Conservation (phyloP, 1,140 invertebrate species). For the Trialeurodes vaporariorum region DNA sequence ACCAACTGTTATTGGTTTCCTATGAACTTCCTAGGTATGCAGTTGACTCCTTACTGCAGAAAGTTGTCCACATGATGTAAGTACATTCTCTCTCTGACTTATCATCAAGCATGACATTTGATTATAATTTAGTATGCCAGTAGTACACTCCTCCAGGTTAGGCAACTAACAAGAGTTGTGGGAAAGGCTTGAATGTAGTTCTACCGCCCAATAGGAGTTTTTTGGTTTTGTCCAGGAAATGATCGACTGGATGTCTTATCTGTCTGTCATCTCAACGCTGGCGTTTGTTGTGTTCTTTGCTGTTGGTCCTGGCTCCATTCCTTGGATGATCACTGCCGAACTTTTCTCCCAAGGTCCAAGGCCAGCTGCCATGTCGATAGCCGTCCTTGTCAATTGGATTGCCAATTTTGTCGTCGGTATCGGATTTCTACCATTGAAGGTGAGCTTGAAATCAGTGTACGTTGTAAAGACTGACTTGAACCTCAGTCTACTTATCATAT, state of each 20-base stretch:
- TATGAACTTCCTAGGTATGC: too few relatives aligned
- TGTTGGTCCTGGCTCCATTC: slow-evolving; percentile 90
- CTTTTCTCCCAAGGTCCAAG: slow-evolving; percentile 93
- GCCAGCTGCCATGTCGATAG: slow-evolving; percentile 94
- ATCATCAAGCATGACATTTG: background rate
- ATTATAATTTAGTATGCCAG: background rate
- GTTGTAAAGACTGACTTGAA: too few relatives aligned
- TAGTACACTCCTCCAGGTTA: background rate
- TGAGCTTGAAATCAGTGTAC: too few relatives aligned
- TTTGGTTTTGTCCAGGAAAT: slow-evolving; percentile 93
- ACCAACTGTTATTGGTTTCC: too few relatives aligned
- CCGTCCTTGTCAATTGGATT: slow-evolving; percentile 96
- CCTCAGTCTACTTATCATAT: too few relatives aligned
- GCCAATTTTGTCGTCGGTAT: slow-evolving; percentile 96
- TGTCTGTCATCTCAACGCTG: slow-evolving; percentile 85
- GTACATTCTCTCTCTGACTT: too few relatives aligned
- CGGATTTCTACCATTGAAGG: slow-evolving; percentile 86
- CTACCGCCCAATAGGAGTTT: slow-evolving; percentile 73
- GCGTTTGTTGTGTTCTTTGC: slow-evolving; percentile 96
- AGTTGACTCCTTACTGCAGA: too few relatives aligned
- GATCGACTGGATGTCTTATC: slow-evolving; percentile 94
- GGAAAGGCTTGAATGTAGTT: slow-evolving; percentile 14
- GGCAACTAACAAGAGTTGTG: background rate
- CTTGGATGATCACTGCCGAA: slow-evolving; percentile 98
- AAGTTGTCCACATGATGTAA: too few relatives aligned